Evolutionary conservation across 2,797 vertebrate genomes (phyloP).

Genomic region (Macropodus opercularis): DNA sequence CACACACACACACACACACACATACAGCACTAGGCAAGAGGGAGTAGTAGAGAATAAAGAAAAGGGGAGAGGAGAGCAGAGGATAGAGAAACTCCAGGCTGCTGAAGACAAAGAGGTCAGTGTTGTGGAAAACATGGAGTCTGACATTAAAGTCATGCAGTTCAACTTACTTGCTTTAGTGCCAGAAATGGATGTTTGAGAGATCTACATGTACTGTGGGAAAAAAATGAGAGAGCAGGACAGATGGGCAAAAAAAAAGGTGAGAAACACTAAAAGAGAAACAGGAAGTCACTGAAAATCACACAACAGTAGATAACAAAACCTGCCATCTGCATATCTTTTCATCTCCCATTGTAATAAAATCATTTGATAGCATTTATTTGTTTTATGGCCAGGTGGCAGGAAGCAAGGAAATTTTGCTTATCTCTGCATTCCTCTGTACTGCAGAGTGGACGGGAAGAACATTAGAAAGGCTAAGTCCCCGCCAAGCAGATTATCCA

Average conservation of each 20-base stretch:
- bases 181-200: conserved; percentile 36
- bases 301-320: conserved; percentile 22
- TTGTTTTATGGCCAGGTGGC: conserved; percentile 45
- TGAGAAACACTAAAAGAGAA: background rate
- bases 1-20: conserved; percentile 17
- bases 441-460: conserved; percentile 51
- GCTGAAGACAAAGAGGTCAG: conserved; percentile 77
- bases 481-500: conserved; percentile 73
- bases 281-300: conserved; percentile 4
- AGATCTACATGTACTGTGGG: conserved; percentile 16
- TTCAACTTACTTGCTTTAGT: conserved; percentile 60
- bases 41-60: conserved; percentile 40
- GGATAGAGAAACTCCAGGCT: conserved; percentile 67
- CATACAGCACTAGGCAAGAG: conserved; percentile 13
- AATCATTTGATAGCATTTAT: conserved; percentile 45
- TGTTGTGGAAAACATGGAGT: conserved; percentile 74
- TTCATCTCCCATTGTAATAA: conserved; percentile 36
- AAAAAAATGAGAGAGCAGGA: conserved; percentile 7
- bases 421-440: conserved; percentile 61
- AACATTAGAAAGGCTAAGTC: conserved; percentile 67
- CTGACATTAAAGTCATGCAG: conserved; percentile 74
- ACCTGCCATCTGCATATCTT: conserved; percentile 29
- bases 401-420: conserved; percentile 26
- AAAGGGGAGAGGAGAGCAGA: conserved; percentile 36
- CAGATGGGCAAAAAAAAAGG: background rate